Evolutionary conservation across 2,888 invertebrate species (phyloP).

Genomic region (Rotaria sp.): DNA sequence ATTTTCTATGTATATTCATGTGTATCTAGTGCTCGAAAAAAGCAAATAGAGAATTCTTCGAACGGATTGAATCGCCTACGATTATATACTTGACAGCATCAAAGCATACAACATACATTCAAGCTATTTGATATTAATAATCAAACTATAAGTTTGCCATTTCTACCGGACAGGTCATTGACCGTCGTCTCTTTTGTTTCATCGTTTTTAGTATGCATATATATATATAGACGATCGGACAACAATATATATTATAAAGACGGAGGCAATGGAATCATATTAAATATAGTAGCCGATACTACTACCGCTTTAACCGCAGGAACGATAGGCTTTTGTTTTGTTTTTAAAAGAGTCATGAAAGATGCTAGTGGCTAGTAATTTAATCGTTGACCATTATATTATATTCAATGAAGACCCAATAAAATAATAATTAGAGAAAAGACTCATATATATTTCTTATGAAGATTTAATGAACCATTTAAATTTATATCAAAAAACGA

Average conservation of each 20-base stretch:
- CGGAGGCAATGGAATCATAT: not conserved
- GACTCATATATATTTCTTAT: not conserved
- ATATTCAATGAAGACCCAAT: not conserved
- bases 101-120: not conserved
- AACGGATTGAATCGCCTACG: not conserved
- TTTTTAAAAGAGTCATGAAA: not conserved
- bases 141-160: not conserved
- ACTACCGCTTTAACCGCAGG: not conserved
- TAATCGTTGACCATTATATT: not conserved
- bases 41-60: not conserved
- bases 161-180: not conserved
- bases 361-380: not conserved
- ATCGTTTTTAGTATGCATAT: not conserved
- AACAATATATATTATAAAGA: not conserved
- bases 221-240: not conserved
- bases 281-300: not conserved
- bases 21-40: not conserved
- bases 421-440: not conserved
- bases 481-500: constrained; percentile 12
- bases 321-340: not conserved
- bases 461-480: not conserved
- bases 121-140: constrained; percentile 9
- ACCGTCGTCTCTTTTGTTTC: not conserved
- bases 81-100: constrained; percentile 22
- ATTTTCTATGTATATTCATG: not conserved